Conservation (phyloP, 92 coral and sea anemone species). For the Montipora capitata region DNA sequence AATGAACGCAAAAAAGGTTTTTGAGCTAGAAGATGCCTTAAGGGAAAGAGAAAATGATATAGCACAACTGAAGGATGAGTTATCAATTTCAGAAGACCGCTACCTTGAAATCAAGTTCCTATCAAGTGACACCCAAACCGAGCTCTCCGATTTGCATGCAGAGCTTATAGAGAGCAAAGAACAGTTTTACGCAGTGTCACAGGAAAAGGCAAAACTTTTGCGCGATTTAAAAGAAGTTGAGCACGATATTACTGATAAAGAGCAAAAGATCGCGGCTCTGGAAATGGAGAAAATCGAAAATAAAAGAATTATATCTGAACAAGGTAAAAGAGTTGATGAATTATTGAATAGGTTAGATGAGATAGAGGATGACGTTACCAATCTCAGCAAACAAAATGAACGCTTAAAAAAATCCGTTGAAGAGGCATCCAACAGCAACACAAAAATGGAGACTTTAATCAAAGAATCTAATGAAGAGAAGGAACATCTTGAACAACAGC, state of each 20-base stretch:
- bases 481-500: conserved; percentile 59
- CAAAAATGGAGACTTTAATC: conserved; percentile 66
- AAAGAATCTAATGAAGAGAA: conserved; percentile 51
- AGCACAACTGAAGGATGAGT: conserved; percentile 68
- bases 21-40: conserved; percentile 55
- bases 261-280: conserved; percentile 59
- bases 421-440: conserved; percentile 54
- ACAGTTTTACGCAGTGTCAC: conserved; percentile 59
- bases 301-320: conserved; percentile 57
- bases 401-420: conserved; percentile 45
- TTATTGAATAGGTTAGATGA: conserved; percentile 70
- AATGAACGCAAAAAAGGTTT: conserved; percentile 62
- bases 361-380: conserved; percentile 34
- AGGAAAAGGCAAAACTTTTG: conserved; percentile 59
- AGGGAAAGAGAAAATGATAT: conserved; percentile 78
- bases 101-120: conserved; percentile 67
- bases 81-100: conserved; percentile 64
- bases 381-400: conserved; percentile 65
- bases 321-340: conserved; percentile 66
- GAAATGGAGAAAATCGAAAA: conserved; percentile 64
- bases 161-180: conserved; percentile 73
- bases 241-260: conserved; percentile 73
- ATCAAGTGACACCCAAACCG: conserved; percentile 64
- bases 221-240: conserved; percentile 63
- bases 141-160: conserved; percentile 70